Base-by-base conservation (phyloP, 2,113 vertebrate genomes). In the Pandion haliaetus region DNA sequence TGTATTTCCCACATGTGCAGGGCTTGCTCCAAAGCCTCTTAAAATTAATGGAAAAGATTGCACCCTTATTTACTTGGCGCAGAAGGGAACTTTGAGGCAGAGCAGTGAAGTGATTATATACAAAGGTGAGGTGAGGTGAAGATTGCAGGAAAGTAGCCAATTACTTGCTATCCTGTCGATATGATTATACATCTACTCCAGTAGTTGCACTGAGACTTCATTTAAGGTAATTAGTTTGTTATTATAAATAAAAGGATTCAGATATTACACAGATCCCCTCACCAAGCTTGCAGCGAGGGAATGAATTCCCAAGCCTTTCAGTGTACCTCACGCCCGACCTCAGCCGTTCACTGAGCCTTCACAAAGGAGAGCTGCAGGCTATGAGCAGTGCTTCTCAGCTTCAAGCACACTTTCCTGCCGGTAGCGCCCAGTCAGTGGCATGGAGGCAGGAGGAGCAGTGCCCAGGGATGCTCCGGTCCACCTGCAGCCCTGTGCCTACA, bases 1-100 rank as follows among this genome's bases (percentile, higher is more conserved):
- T 17, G 0, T 79, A 79, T 72, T 77, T 77, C 74, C 63, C 71
- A 81, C 29, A 16, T 83, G n/a, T 70, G 40, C 67, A 71, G 65
- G 44, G 26, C 52, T 91, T 79, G 81, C 52, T 91, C 24, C 79
- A 52, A 86, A 88, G 17, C 38, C 80, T 91, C 45, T 86, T 86
- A 62, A 92, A 95, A 90, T 81, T 67, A 95, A 93, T 90, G 42
- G 78, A 83, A 73, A 88, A 95, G n/a, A 77, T 90, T 92, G 67
- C 9, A 36, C 19, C 18, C 76, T 82, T 86, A 82, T 86, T 95
- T 81, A 63, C 86, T 88, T 74, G 63, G 67, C 17, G 11, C 55
- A 78, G 88, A 90, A 92, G 6, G n/a, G 47, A 93, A 82, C 65
- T 91, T 74, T 94, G 81, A 94, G 47, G 52, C 52, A 95, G 86